These are phyloP conservation scores for Pelecanoides urinatrix DNA, from an alignment of 2,113 vertebrate species.

Conservation along the genomic window DNA sequence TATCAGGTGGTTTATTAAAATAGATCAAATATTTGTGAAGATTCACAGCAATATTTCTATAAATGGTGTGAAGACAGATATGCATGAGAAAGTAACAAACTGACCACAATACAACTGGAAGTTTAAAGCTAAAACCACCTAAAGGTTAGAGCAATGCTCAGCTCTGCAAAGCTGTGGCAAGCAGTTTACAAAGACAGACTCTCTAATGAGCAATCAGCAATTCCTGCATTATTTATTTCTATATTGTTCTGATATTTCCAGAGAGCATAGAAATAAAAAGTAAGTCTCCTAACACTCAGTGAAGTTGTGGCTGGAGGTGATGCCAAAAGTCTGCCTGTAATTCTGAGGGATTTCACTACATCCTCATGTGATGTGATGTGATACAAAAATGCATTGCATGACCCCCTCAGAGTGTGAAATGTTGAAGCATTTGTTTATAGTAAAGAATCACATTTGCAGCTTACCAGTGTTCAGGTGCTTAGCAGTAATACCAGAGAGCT, in stretches of 20 bases:
- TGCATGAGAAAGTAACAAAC: background rate
- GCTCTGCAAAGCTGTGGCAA: background rate
- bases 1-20: background rate
- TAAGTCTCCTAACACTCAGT: background rate
- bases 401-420: background rate
- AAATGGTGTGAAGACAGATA: background rate
- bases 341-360: background rate
- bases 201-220: background rate
- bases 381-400: background rate
- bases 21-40: background rate
- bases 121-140: background rate
- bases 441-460: background rate
- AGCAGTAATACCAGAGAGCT: background rate
- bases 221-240: conserved; percentile 6
- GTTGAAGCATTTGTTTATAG: background rate
- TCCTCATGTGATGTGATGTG: background rate
- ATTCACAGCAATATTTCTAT: background rate
- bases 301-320: background rate
- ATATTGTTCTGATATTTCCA: background rate
- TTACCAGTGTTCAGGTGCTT: background rate
- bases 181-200: background rate
- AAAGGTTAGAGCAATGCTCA: background rate
- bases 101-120: background rate
- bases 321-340: background rate
- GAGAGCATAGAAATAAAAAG: background rate